Evolutionary conservation across 2,113 vertebrate species (phyloP).

Genomic region (Gulo gulo): DNA sequence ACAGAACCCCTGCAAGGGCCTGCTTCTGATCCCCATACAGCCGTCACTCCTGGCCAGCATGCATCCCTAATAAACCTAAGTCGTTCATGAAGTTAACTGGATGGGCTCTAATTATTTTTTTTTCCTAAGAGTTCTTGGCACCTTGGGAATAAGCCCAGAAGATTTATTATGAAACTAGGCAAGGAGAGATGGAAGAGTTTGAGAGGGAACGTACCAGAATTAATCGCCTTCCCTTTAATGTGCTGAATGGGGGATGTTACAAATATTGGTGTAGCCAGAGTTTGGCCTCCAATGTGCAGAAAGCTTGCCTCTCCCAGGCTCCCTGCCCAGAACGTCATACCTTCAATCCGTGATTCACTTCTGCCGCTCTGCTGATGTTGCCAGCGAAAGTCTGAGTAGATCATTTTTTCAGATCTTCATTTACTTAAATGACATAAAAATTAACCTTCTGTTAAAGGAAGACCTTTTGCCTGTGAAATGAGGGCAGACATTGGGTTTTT

Average conservation of each 20-base stretch:
- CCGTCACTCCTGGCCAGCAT: neutral
- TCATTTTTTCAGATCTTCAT: slow-evolving; percentile 53
- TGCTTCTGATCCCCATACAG: neutral
- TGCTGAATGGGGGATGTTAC: neutral
- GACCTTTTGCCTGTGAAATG: neutral
- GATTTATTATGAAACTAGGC: neutral
- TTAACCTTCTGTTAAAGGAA: slow-evolving; percentile 47
- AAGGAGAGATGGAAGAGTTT: neutral
- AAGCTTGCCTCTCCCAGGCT: neutral
- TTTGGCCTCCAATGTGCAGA: neutral
- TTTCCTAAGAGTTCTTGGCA: neutral
- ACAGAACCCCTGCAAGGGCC: neutral
- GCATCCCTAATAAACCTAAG: slow-evolving; percentile 11
- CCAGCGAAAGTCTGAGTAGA: neutral
- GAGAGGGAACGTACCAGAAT: neutral
- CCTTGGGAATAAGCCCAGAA: slow-evolving; percentile 29
- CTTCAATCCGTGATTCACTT: neutral
- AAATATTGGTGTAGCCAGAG: neutral
- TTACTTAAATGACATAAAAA: slow-evolving; percentile 60
- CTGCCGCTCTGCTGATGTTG: neutral
- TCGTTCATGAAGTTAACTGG: neutral
- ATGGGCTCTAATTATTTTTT: neutral
- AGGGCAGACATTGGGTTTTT: neutral
- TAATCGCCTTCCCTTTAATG: neutral
- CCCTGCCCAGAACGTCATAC: neutral